phyloP scores from a whole-genome alignment of 2,797 vertebrate species.

The Semotilus atromaculatus region DNA sequence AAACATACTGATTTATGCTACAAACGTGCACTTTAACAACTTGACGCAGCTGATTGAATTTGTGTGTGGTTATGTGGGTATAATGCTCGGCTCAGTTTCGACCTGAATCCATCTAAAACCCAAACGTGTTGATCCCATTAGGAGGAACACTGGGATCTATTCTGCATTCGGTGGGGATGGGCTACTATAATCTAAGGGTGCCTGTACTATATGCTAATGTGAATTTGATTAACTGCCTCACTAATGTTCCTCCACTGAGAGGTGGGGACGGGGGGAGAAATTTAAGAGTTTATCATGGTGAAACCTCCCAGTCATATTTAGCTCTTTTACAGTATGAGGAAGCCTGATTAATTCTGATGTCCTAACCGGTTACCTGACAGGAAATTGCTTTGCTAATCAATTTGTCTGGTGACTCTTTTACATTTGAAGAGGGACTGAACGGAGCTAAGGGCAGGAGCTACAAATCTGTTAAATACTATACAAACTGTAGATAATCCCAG shows the following conservation, averaged over 20 bases:
- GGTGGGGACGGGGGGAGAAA: conserved; percentile 3
- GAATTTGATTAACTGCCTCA: conserved; percentile 79
- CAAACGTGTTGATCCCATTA: conserved; percentile 41
- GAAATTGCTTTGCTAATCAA: conserved; percentile 73
- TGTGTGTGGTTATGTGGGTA: not conserved
- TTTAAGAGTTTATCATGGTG: conserved; percentile 54
- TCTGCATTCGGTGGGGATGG: conserved; percentile 59
- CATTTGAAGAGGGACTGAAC: conserved; percentile 33
- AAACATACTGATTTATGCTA: conserved; percentile 13
- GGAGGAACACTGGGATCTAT: conserved; percentile 17
- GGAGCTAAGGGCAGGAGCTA: conserved; percentile 27
- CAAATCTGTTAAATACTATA: conserved; percentile 12
- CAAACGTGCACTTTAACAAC: conserved; percentile 26
- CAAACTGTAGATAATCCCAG: conserved; percentile 4
- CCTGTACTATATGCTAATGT: conserved; percentile 74
- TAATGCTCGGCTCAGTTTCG: not conserved
- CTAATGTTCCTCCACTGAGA: conserved; percentile 73
- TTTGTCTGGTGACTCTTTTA: conserved; percentile 63
- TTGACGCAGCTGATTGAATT: not conserved
- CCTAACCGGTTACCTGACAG: conserved; percentile 58
- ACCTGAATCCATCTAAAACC: conserved; percentile 17
- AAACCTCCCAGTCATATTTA: conserved; percentile 53
- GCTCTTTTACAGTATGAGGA: conserved; percentile 35
- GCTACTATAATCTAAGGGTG: conserved; percentile 59
- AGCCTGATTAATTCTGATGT: conserved; percentile 71